phyloP scores from a whole-genome alignment of 2,888 invertebrate genomes.

The Temnothorax unifasciatus region DNA sequence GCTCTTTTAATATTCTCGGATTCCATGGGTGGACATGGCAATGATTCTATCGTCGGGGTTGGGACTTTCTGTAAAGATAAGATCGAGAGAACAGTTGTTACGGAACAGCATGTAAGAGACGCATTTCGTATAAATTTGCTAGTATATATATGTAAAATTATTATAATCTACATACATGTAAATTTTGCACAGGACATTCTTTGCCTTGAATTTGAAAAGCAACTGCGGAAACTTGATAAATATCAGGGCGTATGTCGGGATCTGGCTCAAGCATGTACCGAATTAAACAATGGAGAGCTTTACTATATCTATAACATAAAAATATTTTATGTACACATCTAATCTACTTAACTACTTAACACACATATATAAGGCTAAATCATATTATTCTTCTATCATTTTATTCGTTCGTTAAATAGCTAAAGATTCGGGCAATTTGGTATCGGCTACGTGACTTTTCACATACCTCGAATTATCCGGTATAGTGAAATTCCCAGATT shows the following conservation, averaged over 20 bases:
- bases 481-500: constrained; percentile 94
- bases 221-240: constrained; percentile 93
- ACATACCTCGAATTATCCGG: constrained; percentile 92
- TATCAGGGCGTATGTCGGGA: constrained; percentile 93
- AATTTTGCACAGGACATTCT: constrained; percentile 93
- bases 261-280: constrained; percentile 94
- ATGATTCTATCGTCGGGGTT: constrained; percentile 89
- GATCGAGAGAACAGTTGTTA: neutral
- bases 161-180: constrained; percentile 88
- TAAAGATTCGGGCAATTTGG: neutral
- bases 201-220: constrained; percentile 91
- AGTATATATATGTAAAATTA: neutral
- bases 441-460: neutral
- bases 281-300: constrained; percentile 83
- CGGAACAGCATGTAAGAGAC: neutral
- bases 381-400: neutral
- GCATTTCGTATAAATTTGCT: neutral
- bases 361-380: neutral
- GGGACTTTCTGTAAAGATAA: constrained; percentile 88
- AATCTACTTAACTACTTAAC: neutral
- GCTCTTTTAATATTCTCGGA: constrained; percentile 89
- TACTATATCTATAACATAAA: constrained; percentile 81
- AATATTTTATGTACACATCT: neutral
- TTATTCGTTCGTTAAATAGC: neutral
- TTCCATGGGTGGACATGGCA: constrained; percentile 90